phyloP scores from a whole-genome alignment of 2,888 invertebrate species.

The Eueremaeus valkanovi region DNA sequence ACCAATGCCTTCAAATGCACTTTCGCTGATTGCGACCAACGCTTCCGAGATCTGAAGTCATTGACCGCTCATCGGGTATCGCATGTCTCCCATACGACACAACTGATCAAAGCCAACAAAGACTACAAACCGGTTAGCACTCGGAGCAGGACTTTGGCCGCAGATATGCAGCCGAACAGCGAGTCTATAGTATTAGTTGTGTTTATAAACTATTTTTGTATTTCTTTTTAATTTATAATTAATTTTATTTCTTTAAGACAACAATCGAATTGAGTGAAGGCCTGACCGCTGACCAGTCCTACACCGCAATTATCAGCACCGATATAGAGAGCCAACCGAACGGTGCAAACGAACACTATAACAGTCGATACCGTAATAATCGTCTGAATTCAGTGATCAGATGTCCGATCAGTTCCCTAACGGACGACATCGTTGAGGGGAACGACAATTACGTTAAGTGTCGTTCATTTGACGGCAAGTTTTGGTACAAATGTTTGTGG shows the following conservation, averaged over 20 bases:
- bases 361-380: background rate
- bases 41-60: constrained; percentile 12
- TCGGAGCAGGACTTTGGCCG: background rate
- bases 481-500: constrained; percentile 33
- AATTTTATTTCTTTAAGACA: background rate
- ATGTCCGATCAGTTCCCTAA: constrained; percentile 2
- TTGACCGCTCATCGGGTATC: constrained; percentile 3
- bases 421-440: constrained; percentile 16
- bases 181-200: background rate
- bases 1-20: constrained; percentile 30
- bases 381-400: constrained; percentile 12
- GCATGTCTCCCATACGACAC: constrained; percentile 14
- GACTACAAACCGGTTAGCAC: background rate
- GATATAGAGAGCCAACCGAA: too few relatives aligned
- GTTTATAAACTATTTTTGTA: background rate
- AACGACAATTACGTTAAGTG: constrained; percentile 25
- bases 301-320: too few relatives aligned
- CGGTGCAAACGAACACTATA: background rate
- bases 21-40: constrained; percentile 7
- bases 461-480: constrained; percentile 21
- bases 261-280: background rate
- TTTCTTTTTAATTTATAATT: background rate
- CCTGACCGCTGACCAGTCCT: background rate
- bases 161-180: background rate
- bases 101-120: background rate